A percentile compares a stretch with the other conserved stretches of the same genome.
Evolutionary conservation across 2,797 vertebrate species (phyloP).

Genomic region (Champsocephalus esox): DNA sequence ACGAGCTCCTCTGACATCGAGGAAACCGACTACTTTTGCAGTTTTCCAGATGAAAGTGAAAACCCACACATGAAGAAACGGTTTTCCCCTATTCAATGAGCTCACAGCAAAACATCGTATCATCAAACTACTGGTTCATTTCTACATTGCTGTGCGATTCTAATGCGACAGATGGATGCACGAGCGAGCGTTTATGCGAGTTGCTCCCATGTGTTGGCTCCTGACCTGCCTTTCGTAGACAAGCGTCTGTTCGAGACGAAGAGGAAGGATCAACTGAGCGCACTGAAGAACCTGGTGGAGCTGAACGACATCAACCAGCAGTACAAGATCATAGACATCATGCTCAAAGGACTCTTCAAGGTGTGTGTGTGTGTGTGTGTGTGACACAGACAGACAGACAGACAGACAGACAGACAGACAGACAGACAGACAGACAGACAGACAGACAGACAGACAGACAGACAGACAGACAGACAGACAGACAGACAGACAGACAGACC

Average conservation of each 20-base stretch:
- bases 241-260: slow-evolving; percentile 98
- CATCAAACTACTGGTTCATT: too few species aligned
- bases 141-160: neutral
- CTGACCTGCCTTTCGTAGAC: slow-evolving; percentile 84
- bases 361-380: slow-evolving; percentile 60
- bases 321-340: slow-evolving; percentile 99
- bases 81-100: too few species aligned
- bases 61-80: too few species aligned
- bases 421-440: too few species aligned
- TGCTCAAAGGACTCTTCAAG: slow-evolving; percentile 99
- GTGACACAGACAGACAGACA: neutral
- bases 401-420: too few species aligned
- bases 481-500: too few species aligned
- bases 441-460: too few species aligned
- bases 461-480: too few species aligned
- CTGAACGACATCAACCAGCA: slow-evolving; percentile 97
- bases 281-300: slow-evolving; percentile 95
- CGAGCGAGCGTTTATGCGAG: slow-evolving; percentile 13
- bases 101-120: too few species aligned
- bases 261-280: slow-evolving; percentile 95
- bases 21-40: too few species aligned
- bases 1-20: too few species aligned
- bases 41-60: too few species aligned
- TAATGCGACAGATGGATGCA: slow-evolving; percentile 18
- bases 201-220: slow-evolving; percentile 33